Conservation (phyloP, 2,888 invertebrate genomes). For the Eretmocerus hayati region DNA sequence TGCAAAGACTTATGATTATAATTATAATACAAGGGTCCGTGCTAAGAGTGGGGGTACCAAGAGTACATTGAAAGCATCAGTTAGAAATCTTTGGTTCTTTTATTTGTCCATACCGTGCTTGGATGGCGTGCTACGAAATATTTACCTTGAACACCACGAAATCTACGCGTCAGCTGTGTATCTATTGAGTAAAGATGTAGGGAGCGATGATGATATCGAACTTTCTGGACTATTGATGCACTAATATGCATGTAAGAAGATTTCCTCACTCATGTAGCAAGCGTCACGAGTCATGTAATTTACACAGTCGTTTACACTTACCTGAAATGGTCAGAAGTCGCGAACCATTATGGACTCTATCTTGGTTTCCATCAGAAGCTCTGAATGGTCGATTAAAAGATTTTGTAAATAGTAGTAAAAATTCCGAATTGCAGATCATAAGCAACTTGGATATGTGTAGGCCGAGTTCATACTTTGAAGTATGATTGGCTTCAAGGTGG, state of each 20-base stretch:
- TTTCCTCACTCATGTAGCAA: not conserved
- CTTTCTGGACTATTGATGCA: not conserved
- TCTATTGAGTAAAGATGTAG: not conserved
- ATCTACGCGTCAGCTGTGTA: not conserved
- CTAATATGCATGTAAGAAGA: not conserved
- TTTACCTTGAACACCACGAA: slow-evolving; percentile 1
- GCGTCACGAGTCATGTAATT: not conserved
- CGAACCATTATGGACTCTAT: not conserved
- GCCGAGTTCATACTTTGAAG: not conserved
- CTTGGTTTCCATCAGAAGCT: not conserved
- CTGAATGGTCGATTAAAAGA: not conserved
- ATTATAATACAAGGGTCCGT: too few species aligned
- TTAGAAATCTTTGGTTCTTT: not conserved
- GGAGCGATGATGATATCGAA: not conserved
- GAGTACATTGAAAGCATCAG: too few species aligned
- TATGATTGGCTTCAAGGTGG: not conserved
- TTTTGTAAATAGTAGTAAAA: not conserved
- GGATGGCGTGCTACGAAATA: not conserved
- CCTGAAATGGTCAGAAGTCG: not conserved
- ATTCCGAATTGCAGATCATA: not conserved
- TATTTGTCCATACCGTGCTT: not conserved
- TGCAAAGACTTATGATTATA: too few species aligned
- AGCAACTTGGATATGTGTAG: not conserved
- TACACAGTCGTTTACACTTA: not conserved
- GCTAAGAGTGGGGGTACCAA: too few species aligned